Percentiles rank a stretch among this genome's conserved stretches.
Conservation (phyloP, 2,888 invertebrate genomes). For the Keiferia lycopersicella region DNA sequence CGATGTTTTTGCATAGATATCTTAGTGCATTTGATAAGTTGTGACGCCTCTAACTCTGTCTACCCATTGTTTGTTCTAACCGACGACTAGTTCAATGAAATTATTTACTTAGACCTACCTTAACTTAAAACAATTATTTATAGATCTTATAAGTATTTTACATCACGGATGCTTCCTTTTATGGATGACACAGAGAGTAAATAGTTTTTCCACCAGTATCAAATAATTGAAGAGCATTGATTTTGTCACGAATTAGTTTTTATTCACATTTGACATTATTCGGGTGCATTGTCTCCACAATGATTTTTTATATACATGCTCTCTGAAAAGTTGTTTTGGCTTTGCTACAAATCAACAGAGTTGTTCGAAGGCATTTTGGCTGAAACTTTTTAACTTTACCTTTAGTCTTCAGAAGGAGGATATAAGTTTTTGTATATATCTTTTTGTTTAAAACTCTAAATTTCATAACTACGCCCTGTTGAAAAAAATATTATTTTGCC, state of each 20-base stretch:
- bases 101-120: slow-evolving; percentile 3
- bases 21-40: background rate
- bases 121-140: background rate
- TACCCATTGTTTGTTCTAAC: slow-evolving; percentile 41
- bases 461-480: background rate
- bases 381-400: background rate
- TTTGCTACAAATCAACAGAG: background rate
- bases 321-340: background rate
- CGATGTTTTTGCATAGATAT: slow-evolving; percentile 14
- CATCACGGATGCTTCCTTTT: background rate
- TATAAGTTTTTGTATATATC: too few relatives aligned
- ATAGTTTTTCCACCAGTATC: background rate
- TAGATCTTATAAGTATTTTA: background rate
- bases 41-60: slow-evolving; percentile 4
- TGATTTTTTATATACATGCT: background rate
- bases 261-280: background rate
- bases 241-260: background rate
- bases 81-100: slow-evolving; percentile 31
- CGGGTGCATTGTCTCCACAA: background rate
- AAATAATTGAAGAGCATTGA: background rate
- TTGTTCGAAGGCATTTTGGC: background rate
- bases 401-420: background rate
- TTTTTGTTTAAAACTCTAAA: too few relatives aligned
- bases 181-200: background rate
- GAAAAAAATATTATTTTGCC: background rate